Percentiles rank a stretch among this genome's conserved stretches.
phyloP scores from a whole-genome alignment of 2,113 vertebrate genomes.

The Pterocles burchelli region DNA sequence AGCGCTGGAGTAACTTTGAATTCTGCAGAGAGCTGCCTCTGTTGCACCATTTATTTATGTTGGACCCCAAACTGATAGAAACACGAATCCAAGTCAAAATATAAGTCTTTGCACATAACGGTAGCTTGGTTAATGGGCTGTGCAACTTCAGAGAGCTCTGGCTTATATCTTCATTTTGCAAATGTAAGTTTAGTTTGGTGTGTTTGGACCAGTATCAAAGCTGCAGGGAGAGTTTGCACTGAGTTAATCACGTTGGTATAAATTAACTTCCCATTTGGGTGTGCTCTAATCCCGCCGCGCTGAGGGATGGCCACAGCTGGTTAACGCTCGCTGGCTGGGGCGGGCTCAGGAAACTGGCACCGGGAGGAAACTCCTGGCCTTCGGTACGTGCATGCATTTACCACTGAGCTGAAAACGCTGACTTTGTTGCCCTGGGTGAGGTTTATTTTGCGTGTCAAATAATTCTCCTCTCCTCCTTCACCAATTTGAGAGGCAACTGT shows the following conservation, averaged over 20 bases:
- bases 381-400: neutral
- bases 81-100: conserved; percentile 50
- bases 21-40: conserved; percentile 42
- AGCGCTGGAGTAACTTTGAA: conserved; percentile 36
- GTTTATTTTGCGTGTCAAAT: conserved; percentile 47
- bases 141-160: conserved; percentile 53
- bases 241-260: neutral
- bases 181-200: conserved; percentile 32
- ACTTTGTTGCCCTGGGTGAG: neutral
- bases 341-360: neutral
- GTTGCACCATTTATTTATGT: conserved; percentile 60
- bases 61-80: conserved; percentile 52
- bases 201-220: conserved; percentile 41
- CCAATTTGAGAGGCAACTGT: conserved; percentile 46
- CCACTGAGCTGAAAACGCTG: conserved; percentile 31
- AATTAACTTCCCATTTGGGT: conserved; percentile 6
- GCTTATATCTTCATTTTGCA: conserved; percentile 36
- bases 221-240: neutral
- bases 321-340: neutral
- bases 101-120: neutral
- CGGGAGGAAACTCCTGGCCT: neutral
- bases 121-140: conserved; percentile 53
- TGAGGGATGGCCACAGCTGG: neutral
- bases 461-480: conserved; percentile 7
- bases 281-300: neutral